Conservation (phyloP, 2,113 vertebrate genomes). For the Mus spicilegus region DNA sequence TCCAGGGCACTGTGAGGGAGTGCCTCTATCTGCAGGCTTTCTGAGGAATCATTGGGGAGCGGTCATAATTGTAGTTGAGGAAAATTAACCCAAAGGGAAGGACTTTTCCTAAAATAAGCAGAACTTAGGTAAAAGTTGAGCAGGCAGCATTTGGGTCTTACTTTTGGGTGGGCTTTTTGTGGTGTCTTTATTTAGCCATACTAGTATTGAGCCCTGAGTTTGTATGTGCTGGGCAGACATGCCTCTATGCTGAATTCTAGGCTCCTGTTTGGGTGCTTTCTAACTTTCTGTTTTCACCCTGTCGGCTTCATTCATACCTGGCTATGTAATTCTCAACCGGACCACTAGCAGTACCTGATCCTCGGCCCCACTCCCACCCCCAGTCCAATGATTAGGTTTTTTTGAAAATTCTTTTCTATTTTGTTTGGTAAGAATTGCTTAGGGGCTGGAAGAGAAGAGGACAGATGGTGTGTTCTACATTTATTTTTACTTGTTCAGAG, state of each 20-base stretch:
- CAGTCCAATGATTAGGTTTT: neutral
- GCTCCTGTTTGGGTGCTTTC: neutral
- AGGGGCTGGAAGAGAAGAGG: neutral
- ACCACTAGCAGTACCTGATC: too few species aligned
- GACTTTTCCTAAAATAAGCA: conserved; percentile 42
- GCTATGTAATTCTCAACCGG: neutral
- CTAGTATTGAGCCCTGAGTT: neutral
- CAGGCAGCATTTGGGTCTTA: neutral
- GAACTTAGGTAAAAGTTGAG: conserved; percentile 12
- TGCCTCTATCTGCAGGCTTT: neutral
- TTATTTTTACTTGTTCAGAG: neutral
- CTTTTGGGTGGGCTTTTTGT: neutral
- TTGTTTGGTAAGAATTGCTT: neutral
- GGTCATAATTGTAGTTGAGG: conserved; percentile 21
- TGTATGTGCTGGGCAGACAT: neutral
- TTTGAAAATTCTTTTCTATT: neutral
- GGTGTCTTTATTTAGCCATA: neutral
- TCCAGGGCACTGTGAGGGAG: neutral
- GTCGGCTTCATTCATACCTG: neutral
- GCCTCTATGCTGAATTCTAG: neutral
- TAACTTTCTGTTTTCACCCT: neutral
- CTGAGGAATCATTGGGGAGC: neutral
- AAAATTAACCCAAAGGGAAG: neutral
- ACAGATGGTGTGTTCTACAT: neutral
- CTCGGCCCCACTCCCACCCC: too few species aligned